Evolutionary conservation across 2,113 vertebrate species (phyloP).

Genomic region (Ictalurus punctatus): DNA sequence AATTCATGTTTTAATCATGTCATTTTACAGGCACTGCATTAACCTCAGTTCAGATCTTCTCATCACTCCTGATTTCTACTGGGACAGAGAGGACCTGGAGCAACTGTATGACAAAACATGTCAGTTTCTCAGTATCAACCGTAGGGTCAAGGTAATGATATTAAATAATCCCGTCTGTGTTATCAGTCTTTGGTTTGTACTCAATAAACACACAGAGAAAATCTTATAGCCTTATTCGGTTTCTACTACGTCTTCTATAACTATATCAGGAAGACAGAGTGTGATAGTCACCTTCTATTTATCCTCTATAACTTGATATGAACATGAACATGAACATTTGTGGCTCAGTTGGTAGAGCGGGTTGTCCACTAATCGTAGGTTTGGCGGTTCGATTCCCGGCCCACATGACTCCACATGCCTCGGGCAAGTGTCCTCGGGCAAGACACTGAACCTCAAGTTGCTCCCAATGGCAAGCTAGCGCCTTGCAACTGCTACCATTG

Average conservation of each 20-base stretch:
- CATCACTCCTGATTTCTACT: conserved; percentile 97
- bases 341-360: no score
- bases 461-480: no score
- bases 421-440: no score
- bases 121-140: conserved; percentile 93
- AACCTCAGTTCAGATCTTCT: conserved; percentile 96
- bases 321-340: no score
- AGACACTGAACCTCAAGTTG: no score
- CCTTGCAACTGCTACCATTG: no score
- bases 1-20: conserved; percentile 33
- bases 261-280: not conserved
- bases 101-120: conserved; percentile 95
- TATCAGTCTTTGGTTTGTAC: not conserved
- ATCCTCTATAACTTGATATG: no score
- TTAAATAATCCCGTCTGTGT: not conserved
- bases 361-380: no score
- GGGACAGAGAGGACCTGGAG: conserved; percentile 95
- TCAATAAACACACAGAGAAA: not conserved
- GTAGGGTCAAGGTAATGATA: conserved; percentile 86
- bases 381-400: no score
- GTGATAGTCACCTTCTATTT: not conserved
- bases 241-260: not conserved
- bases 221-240: not conserved
- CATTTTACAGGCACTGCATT: conserved; percentile 85
- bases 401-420: no score